Base-by-base conservation (phyloP, 2,797 vertebrate genomes). In the Lagocephalus sceleratus region DNA sequence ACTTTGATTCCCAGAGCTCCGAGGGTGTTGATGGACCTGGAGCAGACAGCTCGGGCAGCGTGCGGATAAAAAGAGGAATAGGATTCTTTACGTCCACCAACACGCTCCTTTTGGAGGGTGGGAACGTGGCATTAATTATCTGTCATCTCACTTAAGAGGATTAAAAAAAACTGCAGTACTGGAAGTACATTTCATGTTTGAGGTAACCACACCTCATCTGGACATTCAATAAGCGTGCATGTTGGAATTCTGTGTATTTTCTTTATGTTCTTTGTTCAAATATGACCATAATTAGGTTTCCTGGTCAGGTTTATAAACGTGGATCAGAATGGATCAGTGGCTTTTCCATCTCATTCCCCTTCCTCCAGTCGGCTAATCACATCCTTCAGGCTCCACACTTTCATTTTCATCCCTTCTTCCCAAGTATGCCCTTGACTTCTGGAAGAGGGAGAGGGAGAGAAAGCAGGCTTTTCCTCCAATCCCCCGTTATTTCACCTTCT, bases 351-450 rank as follows among this genome's bases (percentile, higher is more conserved):
- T 73, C 62, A 5, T 35, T 41, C 40, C 14, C 15, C 16, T 41
- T 2, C 40, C 15, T 5, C 17, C 40, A 42, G 40, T 42, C 60
- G 54, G 46, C 51, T 62, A 47, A 52, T 60, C 53, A 39, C 53
- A 51, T 56, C 53, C 22, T 50, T 72, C 11, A 58, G 55, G 60
- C 26, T 71, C 52, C 20, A 17, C 41, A 46, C 43, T 73, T 43
- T 63, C 60, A 60, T 66, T 52, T 17, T 52, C 57, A 45, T 60
- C 23, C 49, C 15, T 46, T 53, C 59, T 39, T 46, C 20, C 22
- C 17, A 39, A 45, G 55, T 43, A 5, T 52, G 56, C 63, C 73
- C 81, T 78, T 76, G 73, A 55, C 59, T 81, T 47, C 22, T 49
- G 32, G 19, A 73, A 47, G 70, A 72, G 59, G 39, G 54, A 45